Conservation (phyloP, 23 tunicate species). For the Aplidium turbinatum region DNA sequence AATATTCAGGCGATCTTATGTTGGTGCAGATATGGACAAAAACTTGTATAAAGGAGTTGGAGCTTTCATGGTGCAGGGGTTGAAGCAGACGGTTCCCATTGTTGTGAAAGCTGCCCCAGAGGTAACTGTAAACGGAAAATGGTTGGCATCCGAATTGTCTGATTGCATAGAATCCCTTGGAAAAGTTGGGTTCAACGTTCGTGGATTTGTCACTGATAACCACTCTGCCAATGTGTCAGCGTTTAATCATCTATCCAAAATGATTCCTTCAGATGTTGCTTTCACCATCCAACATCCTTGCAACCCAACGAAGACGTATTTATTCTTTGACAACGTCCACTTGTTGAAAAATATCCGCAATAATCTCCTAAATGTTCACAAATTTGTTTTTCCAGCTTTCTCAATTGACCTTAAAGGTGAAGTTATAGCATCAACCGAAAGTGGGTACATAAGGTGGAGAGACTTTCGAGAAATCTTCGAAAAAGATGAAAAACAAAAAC, state of each 20-base stretch:
- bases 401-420: background rate
- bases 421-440: background rate
- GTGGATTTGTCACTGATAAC: slow-evolving; percentile 13
- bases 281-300: background rate
- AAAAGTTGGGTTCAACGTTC: background rate
- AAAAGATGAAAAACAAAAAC: background rate
- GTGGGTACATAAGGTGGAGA: slow-evolving; percentile 4
- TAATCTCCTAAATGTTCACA: background rate
- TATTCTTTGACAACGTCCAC: slow-evolving; percentile 14
- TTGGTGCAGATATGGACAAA: slow-evolving; percentile 5
- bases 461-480: slow-evolving; percentile 5
- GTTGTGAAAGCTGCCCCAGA: slow-evolving; percentile 7
- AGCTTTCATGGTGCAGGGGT: background rate
- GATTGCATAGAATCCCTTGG: background rate
- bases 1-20: background rate
- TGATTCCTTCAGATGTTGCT: background rate
- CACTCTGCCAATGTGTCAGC: background rate
- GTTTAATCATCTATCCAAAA: background rate
- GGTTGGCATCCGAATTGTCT: slow-evolving; percentile 12
- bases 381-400: slow-evolving; percentile 17
- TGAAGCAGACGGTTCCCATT: slow-evolving; percentile 8
- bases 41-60: slow-evolving; percentile 10
- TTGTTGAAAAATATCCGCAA: slow-evolving; percentile 5
- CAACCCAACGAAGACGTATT: background rate
- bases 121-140: background rate